Base-by-base conservation (phyloP, 2,888 invertebrate genomes). In the Himalopsyche japonica region DNA sequence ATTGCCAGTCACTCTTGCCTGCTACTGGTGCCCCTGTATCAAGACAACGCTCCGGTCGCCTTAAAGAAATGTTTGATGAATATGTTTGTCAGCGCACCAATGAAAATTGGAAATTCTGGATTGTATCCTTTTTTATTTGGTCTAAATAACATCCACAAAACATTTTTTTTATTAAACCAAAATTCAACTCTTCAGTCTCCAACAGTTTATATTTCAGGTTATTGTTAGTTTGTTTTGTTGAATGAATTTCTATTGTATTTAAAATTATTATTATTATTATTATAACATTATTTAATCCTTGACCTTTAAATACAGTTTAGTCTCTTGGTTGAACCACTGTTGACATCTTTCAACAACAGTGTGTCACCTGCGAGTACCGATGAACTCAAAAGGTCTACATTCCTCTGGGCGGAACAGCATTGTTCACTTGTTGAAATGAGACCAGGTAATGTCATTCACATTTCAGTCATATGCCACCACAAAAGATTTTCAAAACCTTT, bases 81-180 rank as follows among this genome's bases (percentile, higher is more conserved):
- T 98, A 98, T 92, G 97, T 99, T 77, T 94, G 95, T 87, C 94
- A 93, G 88, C 93, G 98, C 85, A 98, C 98, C 24, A 93, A 95
- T 90, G 95, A 96, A 89, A 98, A 98, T 91, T 99, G 98, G 98
- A 98, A 98, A 92, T 99, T 98, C 92, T 99, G 98, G 98, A 97
- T 99, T 93, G 98, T 98, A 97, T 95, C 95, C 95, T 95, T 95
- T 93, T 86, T 10, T 24, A 15, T 47, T n/a, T n/a, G 24, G 12
- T 24, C 8, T 15, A n/a, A n/a, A n/a, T n/a, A n/a, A n/a, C n/a
- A n/a, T n/a, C n/a, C n/a, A n/a, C n/a, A n/a, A n/a, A n/a, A n/a
- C n/a, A n/a, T n/a, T n/a, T n/a, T n/a, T n/a, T n/a, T n/a, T n/a
- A n/a, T n/a, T n/a, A n/a, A n/a, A n/a, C n/a, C n/a, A n/a, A n/a